A percentile compares a stretch with the other conserved stretches of the same genome.
Evolutionary conservation across 2,888 invertebrate genomes (phyloP).

Genomic region (Yponomeuta evonymella): DNA sequence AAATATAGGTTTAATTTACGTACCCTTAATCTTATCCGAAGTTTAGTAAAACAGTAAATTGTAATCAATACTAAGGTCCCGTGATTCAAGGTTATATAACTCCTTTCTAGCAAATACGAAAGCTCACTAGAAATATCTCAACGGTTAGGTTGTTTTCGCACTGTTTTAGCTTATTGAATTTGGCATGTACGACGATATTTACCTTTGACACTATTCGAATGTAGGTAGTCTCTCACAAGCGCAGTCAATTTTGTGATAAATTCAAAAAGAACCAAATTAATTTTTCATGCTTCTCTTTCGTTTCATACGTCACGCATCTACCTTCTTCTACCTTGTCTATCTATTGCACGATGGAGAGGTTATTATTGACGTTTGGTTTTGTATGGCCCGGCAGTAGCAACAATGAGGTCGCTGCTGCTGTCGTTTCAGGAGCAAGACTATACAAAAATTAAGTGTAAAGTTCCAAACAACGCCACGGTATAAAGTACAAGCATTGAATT

Average conservation of each 20-base stretch:
- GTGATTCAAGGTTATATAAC: conserved; percentile 77
- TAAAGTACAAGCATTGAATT: too few relatives aligned
- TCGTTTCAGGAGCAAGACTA: too few relatives aligned
- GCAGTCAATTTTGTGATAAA: conserved; percentile 57
- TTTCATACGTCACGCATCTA: not conserved
- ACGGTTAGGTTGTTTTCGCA: not conserved
- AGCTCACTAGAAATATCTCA: conserved; percentile 25
- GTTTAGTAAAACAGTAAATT: conserved; percentile 28
- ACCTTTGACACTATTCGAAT: conserved; percentile 66
- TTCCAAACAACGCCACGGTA: too few relatives aligned
- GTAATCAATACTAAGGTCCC: conserved; percentile 68
- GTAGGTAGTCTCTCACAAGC: conserved; percentile 44
- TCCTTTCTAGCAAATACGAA: conserved; percentile 48
- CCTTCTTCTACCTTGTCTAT: conserved; percentile 5
- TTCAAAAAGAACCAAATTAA: conserved; percentile 26
- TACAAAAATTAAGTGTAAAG: too few relatives aligned
- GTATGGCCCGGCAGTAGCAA: too few relatives aligned
- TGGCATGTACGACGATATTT: conserved; percentile 40
- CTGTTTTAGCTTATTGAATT: conserved; percentile 21
- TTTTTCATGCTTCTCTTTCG: conserved; percentile 5
- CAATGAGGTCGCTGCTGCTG: too few relatives aligned
- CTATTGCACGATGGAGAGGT: conserved; percentile 3
- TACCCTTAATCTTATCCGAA: conserved; percentile 36
- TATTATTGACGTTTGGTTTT: not conserved
- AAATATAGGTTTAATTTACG: conserved; percentile 22